Evolutionary conservation across 2,888 invertebrate genomes (phyloP).

Genomic region (Rhodophaea formosa): DNA sequence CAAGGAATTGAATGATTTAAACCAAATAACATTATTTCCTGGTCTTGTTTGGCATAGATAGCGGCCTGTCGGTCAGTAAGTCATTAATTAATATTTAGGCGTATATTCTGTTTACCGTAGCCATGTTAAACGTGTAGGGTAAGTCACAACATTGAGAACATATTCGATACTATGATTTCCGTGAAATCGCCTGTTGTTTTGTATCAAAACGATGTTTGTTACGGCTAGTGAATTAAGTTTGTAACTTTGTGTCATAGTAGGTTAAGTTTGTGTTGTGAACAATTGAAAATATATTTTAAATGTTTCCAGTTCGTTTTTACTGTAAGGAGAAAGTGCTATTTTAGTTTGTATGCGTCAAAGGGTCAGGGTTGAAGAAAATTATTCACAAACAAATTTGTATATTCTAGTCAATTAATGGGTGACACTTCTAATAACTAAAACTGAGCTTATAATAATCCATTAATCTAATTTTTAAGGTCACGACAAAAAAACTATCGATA

Average conservation of each 20-base stretch:
- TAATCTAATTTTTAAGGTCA: too few species aligned
- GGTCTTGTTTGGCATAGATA: neutral
- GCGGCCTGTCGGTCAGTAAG: too few species aligned
- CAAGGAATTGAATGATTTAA: neutral
- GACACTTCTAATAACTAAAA: neutral
- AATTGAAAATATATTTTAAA: neutral
- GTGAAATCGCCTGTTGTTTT: constrained; percentile 68
- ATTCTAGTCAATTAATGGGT: neutral
- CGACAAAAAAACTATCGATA: too few species aligned
- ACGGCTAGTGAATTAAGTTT: constrained; percentile 44
- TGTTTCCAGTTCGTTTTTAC: neutral
- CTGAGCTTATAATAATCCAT: neutral
- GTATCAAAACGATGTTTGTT: constrained; percentile 60
- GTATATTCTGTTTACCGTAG: neutral
- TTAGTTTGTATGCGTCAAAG: neutral
- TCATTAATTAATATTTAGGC: neutral
- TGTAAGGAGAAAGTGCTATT: neutral
- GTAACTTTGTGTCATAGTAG: constrained; percentile 31
- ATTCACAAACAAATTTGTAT: neutral
- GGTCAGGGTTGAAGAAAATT: neutral
- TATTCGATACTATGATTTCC: constrained; percentile 48
- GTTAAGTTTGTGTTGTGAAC: constrained; percentile 2
- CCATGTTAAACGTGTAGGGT: neutral
- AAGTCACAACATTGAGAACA: neutral
- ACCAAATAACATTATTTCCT: neutral